Conservation (phyloP, 2,797 vertebrate species). For the Poliocrania exsul region DNA sequence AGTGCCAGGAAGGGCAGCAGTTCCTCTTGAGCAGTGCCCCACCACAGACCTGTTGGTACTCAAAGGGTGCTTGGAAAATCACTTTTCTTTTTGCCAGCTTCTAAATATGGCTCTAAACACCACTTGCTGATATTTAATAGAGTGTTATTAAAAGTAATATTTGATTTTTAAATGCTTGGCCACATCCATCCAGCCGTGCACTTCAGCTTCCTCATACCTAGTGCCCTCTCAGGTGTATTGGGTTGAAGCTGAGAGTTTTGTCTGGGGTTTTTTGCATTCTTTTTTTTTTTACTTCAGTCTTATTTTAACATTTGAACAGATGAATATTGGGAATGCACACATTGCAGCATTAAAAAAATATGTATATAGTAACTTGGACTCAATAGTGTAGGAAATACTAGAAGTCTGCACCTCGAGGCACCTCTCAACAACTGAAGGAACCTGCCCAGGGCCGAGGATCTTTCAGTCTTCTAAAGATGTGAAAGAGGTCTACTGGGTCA, state of each 20-base stretch:
- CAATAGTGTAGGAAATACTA: neutral
- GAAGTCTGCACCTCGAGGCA: neutral
- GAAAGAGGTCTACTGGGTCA: neutral
- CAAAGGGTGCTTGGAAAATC: accelerated
- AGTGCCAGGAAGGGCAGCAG: neutral
- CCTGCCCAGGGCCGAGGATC: neutral
- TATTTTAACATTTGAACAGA: accelerated
- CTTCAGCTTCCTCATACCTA: neutral
- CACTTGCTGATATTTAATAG: neutral
- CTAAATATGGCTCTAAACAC: neutral
- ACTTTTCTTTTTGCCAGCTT: accelerated
- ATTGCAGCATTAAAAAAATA: neutral
- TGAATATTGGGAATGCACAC: neutral
- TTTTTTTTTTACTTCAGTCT: neutral
- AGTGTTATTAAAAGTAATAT: neutral
- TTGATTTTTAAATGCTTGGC: neutral
- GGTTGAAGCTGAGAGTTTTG: neutral
- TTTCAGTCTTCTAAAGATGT: neutral
- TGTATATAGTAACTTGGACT: accelerated
- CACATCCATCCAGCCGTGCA: too few species aligned
- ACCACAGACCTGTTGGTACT: accelerated
- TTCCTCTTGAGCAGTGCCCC: neutral
- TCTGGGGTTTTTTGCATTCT: too few species aligned
- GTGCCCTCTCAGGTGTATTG: neutral
- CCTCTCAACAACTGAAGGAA: neutral